phyloP scores from a whole-genome alignment of 2,888 invertebrate genomes.

The Cryptus armator region DNA sequence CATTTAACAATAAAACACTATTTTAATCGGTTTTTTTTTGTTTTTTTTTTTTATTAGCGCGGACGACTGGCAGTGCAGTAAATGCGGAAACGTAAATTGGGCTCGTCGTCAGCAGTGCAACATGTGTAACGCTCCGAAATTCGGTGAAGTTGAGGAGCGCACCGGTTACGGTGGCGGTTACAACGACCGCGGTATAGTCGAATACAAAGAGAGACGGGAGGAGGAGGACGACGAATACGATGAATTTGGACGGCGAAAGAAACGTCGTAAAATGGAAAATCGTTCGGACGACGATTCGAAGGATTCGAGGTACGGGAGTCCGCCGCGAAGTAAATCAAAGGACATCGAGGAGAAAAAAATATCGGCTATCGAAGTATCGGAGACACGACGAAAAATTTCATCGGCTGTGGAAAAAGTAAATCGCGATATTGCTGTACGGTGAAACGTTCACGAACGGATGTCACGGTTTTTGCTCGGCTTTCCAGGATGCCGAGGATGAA shows the following conservation, averaged over 20 bases:
- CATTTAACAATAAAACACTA: too few relatives aligned
- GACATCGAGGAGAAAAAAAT: constrained; percentile 75
- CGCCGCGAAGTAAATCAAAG: constrained; percentile 78
- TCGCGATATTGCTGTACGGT: constrained; percentile 40
- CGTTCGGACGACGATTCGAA: constrained; percentile 83
- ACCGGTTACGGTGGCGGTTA: constrained; percentile 95
- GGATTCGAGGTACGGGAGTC: constrained; percentile 81
- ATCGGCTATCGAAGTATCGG: constrained; percentile 64
- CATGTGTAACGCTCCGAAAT: constrained; percentile 99
- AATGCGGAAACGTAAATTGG: constrained; percentile 99
- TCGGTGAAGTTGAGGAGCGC: constrained; percentile 95
- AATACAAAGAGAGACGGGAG: constrained; percentile 95
- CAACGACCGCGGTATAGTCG: constrained; percentile 98
- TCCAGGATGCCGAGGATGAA: constrained; percentile 81
- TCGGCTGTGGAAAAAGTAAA: constrained; percentile 75
- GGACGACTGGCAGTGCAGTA: constrained; percentile 99
- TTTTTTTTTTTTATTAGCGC: constrained; percentile 89
- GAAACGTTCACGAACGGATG: constrained; percentile 29
- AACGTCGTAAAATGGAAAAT: constrained; percentile 87
- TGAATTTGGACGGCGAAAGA: constrained; percentile 91
- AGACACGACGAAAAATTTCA: constrained; percentile 63
- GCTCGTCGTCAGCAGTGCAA: constrained; percentile 98
- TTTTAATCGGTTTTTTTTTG: too few relatives aligned
- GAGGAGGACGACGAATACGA: constrained; percentile 98
- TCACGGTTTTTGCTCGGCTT: constrained; percentile 51